phyloP scores from a whole-genome alignment of 2,888 invertebrate genomes.

The Cataglyphis cursor region DNA sequence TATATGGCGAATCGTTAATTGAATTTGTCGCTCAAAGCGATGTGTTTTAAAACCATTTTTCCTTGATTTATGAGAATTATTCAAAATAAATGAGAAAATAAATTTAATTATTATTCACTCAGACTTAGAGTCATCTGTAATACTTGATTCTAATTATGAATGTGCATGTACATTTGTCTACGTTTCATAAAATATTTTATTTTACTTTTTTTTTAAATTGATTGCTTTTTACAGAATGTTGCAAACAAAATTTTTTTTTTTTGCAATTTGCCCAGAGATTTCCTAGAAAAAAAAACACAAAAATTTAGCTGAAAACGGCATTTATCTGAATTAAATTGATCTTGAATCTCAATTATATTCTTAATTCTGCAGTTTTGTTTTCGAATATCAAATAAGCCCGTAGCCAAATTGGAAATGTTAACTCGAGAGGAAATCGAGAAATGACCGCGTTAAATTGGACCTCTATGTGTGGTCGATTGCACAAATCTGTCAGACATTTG shows the following conservation, averaged over 20 bases:
- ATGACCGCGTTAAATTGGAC: slow-evolving; percentile 51
- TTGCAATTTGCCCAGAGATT: background rate
- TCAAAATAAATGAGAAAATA: slow-evolving; percentile 1
- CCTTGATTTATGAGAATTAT: slow-evolving; percentile 38
- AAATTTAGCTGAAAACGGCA: slow-evolving; percentile 8
- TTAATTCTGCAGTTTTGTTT: slow-evolving; percentile 26
- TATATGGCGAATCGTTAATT: slow-evolving; percentile 30
- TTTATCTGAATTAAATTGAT: background rate
- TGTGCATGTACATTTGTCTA: background rate
- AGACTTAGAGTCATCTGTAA: background rate
- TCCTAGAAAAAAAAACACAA: background rate
- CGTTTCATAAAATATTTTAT: background rate
- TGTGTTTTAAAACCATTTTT: slow-evolving; percentile 22
- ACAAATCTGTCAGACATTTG: slow-evolving; percentile 12
- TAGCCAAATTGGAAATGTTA: slow-evolving; percentile 38
- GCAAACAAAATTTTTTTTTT: background rate
- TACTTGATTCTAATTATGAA: slow-evolving; percentile 3
- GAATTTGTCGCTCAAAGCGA: slow-evolving; percentile 42
- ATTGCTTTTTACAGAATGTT: background rate
- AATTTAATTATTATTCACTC: slow-evolving; percentile 36
- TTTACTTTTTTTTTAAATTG: slow-evolving; percentile 27
- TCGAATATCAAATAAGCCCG: slow-evolving; percentile 31
- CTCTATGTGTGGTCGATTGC: slow-evolving; percentile 12
- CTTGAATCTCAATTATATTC: slow-evolving; percentile 19
- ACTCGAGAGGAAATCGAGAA: slow-evolving; percentile 54